phyloP scores from a whole-genome alignment of 2,113 vertebrate species.

The Fukomys damarensis region DNA sequence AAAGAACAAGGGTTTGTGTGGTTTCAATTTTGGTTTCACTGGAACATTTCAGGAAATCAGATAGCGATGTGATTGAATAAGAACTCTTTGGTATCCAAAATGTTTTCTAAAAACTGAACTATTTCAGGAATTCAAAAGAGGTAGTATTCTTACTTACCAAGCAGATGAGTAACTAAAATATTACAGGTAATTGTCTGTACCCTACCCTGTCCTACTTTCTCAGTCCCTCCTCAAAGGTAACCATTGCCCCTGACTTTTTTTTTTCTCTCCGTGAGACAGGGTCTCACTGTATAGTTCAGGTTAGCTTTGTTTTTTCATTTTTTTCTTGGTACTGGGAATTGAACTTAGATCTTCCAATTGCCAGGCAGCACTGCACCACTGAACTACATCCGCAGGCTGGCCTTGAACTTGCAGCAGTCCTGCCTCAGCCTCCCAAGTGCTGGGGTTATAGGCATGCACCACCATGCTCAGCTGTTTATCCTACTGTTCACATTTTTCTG shows the following conservation, averaged over 20 bases:
- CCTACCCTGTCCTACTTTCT: not conserved
- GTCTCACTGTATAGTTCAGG: not conserved
- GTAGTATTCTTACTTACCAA: not conserved
- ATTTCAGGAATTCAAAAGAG: constrained; percentile 47
- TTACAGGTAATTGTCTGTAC: not conserved
- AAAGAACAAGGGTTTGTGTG: constrained; percentile 44
- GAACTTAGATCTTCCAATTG: no score
- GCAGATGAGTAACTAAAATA: constrained; percentile 45
- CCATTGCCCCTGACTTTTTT: not conserved
- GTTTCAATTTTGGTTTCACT: constrained; percentile 61
- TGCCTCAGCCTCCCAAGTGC: not conserved
- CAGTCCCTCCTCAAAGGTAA: not conserved
- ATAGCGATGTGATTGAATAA: constrained; percentile 24
- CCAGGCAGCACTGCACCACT: no score
- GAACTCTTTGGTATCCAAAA: constrained; percentile 25
- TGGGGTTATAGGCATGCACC: not conserved
- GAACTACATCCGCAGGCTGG: not conserved
- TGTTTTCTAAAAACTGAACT: constrained; percentile 21
- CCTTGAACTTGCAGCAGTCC: not conserved
- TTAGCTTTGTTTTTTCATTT: not conserved
- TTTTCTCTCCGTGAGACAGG: not conserved
- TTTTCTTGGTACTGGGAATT: no score
- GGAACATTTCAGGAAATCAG: constrained; percentile 54
- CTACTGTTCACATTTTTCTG: not conserved
- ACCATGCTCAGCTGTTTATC: not conserved